A percentile compares a stretch with the other conserved stretches of the same genome.
Evolutionary conservation across 2,797 vertebrate genomes (phyloP).

Genomic region (Gymnothorax reevesii): DNA sequence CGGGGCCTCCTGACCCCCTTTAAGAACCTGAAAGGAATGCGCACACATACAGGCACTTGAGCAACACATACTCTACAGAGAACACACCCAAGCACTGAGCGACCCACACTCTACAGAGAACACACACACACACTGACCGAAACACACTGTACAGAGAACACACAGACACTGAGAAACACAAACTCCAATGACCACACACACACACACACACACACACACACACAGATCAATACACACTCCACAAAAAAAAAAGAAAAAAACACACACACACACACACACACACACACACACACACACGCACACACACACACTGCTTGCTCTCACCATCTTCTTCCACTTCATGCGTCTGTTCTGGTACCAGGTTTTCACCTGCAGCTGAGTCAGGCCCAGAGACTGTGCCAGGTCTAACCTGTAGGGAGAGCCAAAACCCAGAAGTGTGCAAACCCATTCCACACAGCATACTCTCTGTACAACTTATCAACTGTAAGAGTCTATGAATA

Average conservation of each 20-base stretch:
- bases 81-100: conserved; percentile 40
- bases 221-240: too few relatives aligned
- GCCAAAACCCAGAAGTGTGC: background rate
- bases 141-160: background rate
- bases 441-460: background rate
- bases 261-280: conserved; percentile 18
- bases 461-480: too few relatives aligned
- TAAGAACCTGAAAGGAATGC: conserved; percentile 80
- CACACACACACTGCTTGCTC: conserved; percentile 46
- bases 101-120: background rate
- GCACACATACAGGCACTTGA: background rate
- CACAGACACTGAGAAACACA: conserved; percentile 41
- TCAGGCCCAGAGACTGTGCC: conserved; percentile 93
- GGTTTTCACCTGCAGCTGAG: conserved; percentile 98
- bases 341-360: conserved; percentile 99
- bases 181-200: conserved; percentile 58
- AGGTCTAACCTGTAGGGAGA: conserved; percentile 84
- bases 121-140: conserved; percentile 22
- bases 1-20: conserved; percentile 96
- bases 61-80: background rate
- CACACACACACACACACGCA: conserved; percentile 66
- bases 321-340: conserved; percentile 99
- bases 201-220: conserved; percentile 16
- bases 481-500: too few relatives aligned
- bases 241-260: conserved; percentile 16